Percentiles rank a stretch among this genome's conserved stretches.
These are phyloP conservation scores for Euzetes globulus DNA, from an alignment of 2,888 invertebrate genomes.

Conservation along the genomic window DNA sequence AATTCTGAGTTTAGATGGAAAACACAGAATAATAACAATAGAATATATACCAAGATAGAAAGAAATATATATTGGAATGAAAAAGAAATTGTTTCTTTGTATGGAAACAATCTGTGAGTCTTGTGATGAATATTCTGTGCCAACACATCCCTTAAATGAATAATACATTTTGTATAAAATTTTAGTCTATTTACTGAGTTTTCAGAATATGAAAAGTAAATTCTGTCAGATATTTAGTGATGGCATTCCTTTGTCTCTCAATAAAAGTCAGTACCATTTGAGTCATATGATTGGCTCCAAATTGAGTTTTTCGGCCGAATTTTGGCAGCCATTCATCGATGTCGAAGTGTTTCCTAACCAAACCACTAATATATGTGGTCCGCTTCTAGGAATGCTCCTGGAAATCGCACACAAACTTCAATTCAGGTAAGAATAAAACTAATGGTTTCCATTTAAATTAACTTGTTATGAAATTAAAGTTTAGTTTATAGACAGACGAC, in stretches of 20 bases:
- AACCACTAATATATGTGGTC: background rate
- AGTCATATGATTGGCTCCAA: background rate
- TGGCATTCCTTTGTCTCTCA: background rate
- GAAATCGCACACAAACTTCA: background rate
- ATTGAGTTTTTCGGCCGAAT: slow-evolving; percentile 8
- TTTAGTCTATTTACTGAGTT: too few species aligned
- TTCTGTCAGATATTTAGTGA: background rate
- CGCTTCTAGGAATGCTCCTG: background rate
- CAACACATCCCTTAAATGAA: too few species aligned
- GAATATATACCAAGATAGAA: too few species aligned
- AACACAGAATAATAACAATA: too few species aligned
- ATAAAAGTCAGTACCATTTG: background rate
- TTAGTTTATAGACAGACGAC: background rate
- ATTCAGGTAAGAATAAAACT: background rate
- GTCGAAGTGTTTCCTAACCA: background rate
- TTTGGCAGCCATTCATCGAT: slow-evolving; percentile 20
- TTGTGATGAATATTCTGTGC: too few species aligned
- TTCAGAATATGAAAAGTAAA: background rate
- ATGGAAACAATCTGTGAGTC: too few species aligned
- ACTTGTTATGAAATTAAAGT: background rate
- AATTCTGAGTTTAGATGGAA: too few species aligned
- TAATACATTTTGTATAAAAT: too few species aligned
- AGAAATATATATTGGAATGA: too few species aligned
- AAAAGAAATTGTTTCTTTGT: too few species aligned
- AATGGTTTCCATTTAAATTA: background rate